Conservation (phyloP, 2,888 invertebrate species). For the Parelbella ahira region DNA sequence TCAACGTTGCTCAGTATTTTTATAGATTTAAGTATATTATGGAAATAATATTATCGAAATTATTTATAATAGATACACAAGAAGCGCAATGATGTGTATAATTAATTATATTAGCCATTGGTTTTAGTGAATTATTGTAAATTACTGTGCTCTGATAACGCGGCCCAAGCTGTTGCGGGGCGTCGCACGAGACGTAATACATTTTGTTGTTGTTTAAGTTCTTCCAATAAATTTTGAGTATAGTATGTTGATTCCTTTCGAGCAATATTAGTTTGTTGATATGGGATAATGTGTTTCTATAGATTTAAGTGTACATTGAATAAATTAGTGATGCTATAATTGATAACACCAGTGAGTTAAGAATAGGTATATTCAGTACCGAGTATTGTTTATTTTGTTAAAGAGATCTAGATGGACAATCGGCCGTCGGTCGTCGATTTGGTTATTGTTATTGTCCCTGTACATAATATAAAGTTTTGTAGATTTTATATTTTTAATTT, state of each 20-base stretch:
- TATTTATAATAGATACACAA: conserved; percentile 56
- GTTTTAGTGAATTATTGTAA: conserved; percentile 52
- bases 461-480: conserved; percentile 72
- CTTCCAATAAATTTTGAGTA: conserved; percentile 45
- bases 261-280: conserved; percentile 26
- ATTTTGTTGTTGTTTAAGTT: conserved; percentile 41
- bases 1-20: conserved; percentile 78
- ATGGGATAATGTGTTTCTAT: conserved; percentile 38
- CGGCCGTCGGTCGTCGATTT: conserved; percentile 52
- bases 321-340: conserved; percentile 32
- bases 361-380: conserved; percentile 21
- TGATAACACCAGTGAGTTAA: conserved; percentile 19
- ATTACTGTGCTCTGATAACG: conserved; percentile 32
- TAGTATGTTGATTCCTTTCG: conserved; percentile 23
- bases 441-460: conserved; percentile 72
- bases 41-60: conserved; percentile 57
- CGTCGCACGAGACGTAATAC: conserved; percentile 6
- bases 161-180: conserved; percentile 7
- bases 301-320: conserved; percentile 46
- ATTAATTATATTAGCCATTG: conserved; percentile 48
- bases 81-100: conserved; percentile 54
- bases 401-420: conserved; percentile 41
- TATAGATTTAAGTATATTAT: conserved; percentile 70
- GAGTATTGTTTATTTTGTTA: conserved; percentile 40
- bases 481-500: conserved; percentile 76